A percentile compares a stretch with the other conserved stretches of the same genome.
phyloP scores from a whole-genome alignment of 2,888 invertebrate genomes.

The Acrocyrtus sp. region DNA sequence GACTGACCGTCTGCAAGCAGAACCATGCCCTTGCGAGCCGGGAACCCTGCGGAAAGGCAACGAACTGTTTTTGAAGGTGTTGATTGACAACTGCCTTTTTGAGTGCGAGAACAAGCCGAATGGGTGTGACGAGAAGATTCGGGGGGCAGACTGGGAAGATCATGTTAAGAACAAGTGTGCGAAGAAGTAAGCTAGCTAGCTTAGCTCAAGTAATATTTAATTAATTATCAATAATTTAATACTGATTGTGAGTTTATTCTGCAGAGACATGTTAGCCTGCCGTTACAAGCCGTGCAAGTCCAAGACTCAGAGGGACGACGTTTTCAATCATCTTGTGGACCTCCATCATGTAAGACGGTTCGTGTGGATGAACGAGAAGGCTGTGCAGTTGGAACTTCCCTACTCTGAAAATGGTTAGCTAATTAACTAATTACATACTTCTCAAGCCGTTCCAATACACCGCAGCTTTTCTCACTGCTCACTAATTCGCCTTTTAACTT shows the following conservation, averaged over 20 bases:
- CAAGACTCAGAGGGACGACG: background rate
- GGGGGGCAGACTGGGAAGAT: background rate
- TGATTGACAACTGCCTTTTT: background rate
- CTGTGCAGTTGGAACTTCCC: background rate
- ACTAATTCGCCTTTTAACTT: no score
- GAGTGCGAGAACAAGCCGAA: background rate
- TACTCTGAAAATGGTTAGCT: background rate
- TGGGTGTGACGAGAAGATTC: background rate
- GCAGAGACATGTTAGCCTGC: background rate
- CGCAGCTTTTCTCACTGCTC: no score
- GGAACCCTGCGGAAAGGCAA: background rate
- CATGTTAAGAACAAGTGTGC: background rate
- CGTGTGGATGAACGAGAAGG: no score
- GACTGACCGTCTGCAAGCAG: background rate
- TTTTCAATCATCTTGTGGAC: background rate
- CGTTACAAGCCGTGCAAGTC: background rate
- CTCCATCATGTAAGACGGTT: no score
- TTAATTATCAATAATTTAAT: background rate
- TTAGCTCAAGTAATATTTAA: background rate
- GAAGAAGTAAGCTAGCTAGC: background rate
- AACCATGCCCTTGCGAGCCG: background rate
- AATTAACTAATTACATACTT: background rate
- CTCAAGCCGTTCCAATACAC: background rate
- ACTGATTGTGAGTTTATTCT: background rate
- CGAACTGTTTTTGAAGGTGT: background rate